These are phyloP conservation scores for Anoplophora glabripennis DNA, from an alignment of 1,140 invertebrate genomes.

Conservation along the genomic window DNA sequence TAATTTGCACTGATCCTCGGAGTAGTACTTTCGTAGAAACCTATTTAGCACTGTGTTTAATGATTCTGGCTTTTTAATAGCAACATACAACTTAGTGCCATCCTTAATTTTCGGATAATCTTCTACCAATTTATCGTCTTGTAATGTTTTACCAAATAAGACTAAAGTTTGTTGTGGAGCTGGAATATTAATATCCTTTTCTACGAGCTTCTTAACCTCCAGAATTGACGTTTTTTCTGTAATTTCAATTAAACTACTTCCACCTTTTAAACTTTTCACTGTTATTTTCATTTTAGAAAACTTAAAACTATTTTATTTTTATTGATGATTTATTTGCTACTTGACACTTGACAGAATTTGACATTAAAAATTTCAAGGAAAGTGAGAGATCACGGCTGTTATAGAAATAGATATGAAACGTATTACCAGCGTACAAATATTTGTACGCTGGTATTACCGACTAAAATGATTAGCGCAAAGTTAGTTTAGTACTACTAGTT, in stretches of 20 bases:
- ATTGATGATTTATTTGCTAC: too few relatives aligned
- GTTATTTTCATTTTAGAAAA: conserved; percentile 50
- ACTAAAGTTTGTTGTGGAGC: conserved; percentile 51
- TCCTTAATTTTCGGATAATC: conserved; percentile 55
- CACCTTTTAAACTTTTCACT: conserved; percentile 53
- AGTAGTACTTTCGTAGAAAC: conserved; percentile 52
- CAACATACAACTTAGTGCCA: conserved; percentile 52
- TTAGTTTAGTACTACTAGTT: too few relatives aligned
- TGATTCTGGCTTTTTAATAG: conserved; percentile 52
- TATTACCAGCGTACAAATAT: too few relatives aligned
- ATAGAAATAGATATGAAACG: too few relatives aligned
- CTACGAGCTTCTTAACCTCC: conserved; percentile 54
- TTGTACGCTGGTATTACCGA: too few relatives aligned
- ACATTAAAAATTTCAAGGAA: too few relatives aligned
- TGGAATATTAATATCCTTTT: conserved; percentile 50
- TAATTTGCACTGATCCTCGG: conserved; percentile 49
- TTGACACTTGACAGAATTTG: too few relatives aligned
- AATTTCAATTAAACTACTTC: conserved; percentile 51
- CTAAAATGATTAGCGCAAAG: too few relatives aligned
- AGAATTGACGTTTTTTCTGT: conserved; percentile 48
- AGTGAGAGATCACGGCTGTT: too few relatives aligned
- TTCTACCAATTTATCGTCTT: conserved; percentile 51
- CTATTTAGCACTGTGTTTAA: conserved; percentile 46
- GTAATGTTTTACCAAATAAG: conserved; percentile 50
- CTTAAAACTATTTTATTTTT: too few relatives aligned